A percentile compares a stretch with the other conserved stretches of the same genome.
Evolutionary conservation across 2,797 vertebrate species (phyloP).

Genomic region (Novumbra hubbsi): DNA sequence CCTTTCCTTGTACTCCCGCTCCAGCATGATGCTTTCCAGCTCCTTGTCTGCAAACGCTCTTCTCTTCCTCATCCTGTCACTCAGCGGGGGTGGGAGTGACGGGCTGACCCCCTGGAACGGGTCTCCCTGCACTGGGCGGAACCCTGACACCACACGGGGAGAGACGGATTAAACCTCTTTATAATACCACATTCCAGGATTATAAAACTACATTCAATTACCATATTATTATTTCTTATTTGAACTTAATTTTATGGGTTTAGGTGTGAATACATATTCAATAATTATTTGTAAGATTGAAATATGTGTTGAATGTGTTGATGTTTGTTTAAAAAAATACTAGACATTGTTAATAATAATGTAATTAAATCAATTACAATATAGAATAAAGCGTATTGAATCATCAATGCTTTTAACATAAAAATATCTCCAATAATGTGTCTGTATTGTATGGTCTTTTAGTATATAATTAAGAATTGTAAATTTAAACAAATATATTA

Average conservation of each 20-base stretch:
- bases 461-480: background rate
- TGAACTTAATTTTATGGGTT: background rate
- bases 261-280: background rate
- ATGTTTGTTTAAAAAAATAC: background rate
- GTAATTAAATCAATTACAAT: background rate
- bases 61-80: slow-evolving; percentile 97
- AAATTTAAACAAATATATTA: background rate
- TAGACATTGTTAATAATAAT: background rate
- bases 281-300: background rate
- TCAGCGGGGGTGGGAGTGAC: slow-evolving; percentile 87
- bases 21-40: slow-evolving; percentile 96
- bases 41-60: slow-evolving; percentile 98
- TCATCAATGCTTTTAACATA: background rate
- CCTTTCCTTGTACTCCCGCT: slow-evolving; percentile 94
- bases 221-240: background rate
- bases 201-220: background rate
- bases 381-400: background rate
- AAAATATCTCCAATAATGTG: background rate
- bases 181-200: background rate
- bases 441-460: background rate
- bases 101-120: slow-evolving; percentile 79
- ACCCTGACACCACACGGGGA: slow-evolving; percentile 74
- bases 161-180: background rate
- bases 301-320: background rate
- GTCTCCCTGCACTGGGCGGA: slow-evolving; percentile 87